phyloP scores from a whole-genome alignment of 1,140 invertebrate genomes.

The Oedothorax gibbosus region DNA sequence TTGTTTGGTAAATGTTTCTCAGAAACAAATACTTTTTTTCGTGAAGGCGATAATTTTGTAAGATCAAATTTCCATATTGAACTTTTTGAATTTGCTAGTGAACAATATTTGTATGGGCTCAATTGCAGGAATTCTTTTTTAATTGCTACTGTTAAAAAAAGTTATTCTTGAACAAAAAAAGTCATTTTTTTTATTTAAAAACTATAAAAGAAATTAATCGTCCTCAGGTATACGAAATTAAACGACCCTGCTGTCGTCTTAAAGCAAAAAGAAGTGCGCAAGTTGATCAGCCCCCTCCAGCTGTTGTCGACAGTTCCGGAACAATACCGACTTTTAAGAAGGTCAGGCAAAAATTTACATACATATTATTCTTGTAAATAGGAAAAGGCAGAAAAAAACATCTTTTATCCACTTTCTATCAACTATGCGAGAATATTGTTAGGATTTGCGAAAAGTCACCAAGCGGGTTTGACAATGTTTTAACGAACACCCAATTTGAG shows the following conservation, averaged over 20 bases:
- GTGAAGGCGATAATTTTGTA: no score
- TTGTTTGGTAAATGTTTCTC: no score
- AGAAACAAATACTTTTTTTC: no score
- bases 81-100: no score
- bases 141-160: neutral
- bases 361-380: slow-evolving; percentile 45
- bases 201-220: slow-evolving; percentile 5
- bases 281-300: slow-evolving; percentile 36
- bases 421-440: neutral
- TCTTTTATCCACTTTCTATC: slow-evolving; percentile 24
- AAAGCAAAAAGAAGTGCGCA: slow-evolving; percentile 10
- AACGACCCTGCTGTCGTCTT: neutral
- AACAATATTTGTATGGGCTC: no score
- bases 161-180: neutral
- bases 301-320: slow-evolving; percentile 38
- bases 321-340: slow-evolving; percentile 49
- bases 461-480: neutral
- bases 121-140: no score
- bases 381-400: slow-evolving; percentile 8
- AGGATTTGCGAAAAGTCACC: slow-evolving; percentile 17
- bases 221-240: slow-evolving; percentile 33
- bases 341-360: slow-evolving; percentile 54
- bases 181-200: neutral
- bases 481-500: no score
- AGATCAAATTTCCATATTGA: no score